Base-by-base conservation (phyloP, 2,797 vertebrate genomes). In the Gallinago stenura region DNA sequence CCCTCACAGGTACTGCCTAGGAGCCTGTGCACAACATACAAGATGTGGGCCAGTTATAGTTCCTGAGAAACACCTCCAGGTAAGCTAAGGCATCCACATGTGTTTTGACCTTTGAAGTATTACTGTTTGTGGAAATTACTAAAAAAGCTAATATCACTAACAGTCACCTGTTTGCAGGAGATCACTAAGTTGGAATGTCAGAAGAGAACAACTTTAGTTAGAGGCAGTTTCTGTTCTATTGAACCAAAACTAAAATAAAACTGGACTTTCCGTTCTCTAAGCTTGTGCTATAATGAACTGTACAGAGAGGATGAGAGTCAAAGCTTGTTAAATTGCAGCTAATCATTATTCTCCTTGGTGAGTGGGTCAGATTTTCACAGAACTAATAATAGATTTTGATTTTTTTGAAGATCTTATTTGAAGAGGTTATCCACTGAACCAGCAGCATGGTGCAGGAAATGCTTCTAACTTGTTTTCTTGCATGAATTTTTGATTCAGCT, bases 31-130 rank as follows among this genome's bases (percentile, higher is more conserved):
- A 9, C 94, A 98, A 13, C 95, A 98, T 69, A 99, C 99, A 2
- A 98, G 97, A 4, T 99, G 99, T 30, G 99, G 99, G 48, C 99
- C 99, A 0, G 96, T 99, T 43, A 60, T 98, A 10, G 99, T 99
- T 18, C 99, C 99, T 25, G 99, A 99, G 97, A 98, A 99, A 56
- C 99, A 99, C 89, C 98, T 99, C 37, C 99, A 99, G 99, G 99
- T 99, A 97, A 87, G 35, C 45, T 31, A 46, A n/a, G 30, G n/a
- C 50, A 30, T 60, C 57, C 22, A 15, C 18, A 8, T 60, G 17
- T 39, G 89, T 73, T 48, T 56, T 78, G 64, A 19, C 50, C 25
- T 73, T 61, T 78, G 48, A 69, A 77, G 30, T 46, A 16, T 2
- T 37, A 10, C 2, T 56, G 5, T 60, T 87, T 48, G 24, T 72